Evolutionary conservation across 2,113 vertebrate genomes (phyloP).

Genomic region (Rhodinocichla rosea): DNA sequence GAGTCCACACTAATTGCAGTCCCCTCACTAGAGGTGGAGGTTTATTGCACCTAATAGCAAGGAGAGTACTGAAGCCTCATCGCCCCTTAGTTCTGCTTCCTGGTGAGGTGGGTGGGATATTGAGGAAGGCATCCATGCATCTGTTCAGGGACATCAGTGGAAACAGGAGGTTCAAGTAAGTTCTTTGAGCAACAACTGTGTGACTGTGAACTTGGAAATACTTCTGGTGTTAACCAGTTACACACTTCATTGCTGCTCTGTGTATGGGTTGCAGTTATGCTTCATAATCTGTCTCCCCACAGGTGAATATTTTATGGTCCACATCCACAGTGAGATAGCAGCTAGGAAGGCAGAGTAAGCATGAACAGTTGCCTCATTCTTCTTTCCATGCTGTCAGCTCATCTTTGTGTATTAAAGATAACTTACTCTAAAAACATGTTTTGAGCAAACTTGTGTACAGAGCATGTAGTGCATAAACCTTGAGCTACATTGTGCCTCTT

Average conservation of each 20-base stretch:
- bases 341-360: not conserved
- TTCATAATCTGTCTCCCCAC: not conserved
- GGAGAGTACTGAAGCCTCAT: not conserved
- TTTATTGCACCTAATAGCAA: not conserved
- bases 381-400: not conserved
- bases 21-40: not conserved
- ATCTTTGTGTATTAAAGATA: not conserved
- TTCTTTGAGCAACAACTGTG: not conserved
- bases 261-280: not conserved
- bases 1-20: not conserved
- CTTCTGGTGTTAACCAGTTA: not conserved
- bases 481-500: not conserved
- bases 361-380: not conserved
- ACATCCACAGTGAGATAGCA: not conserved
- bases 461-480: not conserved
- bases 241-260: not conserved
- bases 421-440: not conserved
- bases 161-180: not conserved
- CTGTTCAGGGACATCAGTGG: not conserved
- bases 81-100: not conserved
- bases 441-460: not conserved
- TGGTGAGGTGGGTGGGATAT: accelerated
- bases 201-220: not conserved
- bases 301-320: not conserved
- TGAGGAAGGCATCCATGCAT: not conserved